Conservation (phyloP, 2,113 vertebrate species). For the Macquaria australasica region DNA sequence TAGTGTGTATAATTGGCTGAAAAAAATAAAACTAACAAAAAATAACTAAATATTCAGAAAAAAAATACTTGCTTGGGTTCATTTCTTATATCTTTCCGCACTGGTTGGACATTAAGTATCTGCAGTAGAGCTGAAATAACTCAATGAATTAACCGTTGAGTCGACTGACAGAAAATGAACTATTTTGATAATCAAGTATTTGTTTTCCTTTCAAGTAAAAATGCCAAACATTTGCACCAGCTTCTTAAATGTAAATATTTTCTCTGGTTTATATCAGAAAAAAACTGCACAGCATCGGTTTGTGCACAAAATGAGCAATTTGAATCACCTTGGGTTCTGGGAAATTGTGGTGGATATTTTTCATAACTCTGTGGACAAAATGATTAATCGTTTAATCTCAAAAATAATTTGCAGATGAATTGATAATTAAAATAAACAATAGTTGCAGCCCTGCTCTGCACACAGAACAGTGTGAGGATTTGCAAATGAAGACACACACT, state of each 20-base stretch:
- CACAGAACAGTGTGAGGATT: not conserved
- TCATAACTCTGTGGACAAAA: not conserved
- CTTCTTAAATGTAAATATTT: not conserved
- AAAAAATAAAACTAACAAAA: too few species aligned
- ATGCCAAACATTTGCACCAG: not conserved
- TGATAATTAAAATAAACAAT: not conserved
- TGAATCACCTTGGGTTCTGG: not conserved
- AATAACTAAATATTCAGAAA: not conserved
- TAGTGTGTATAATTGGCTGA: too few species aligned
- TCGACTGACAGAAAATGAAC: not conserved
- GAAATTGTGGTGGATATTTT: not conserved
- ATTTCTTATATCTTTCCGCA: not conserved
- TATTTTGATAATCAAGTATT: not conserved
- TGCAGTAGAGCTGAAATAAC: not conserved
- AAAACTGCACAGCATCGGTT: not conserved
- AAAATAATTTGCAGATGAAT: not conserved
- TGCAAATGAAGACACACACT: not conserved
- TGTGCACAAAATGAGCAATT: not conserved
- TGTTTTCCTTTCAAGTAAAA: not conserved
- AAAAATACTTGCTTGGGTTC: not conserved
- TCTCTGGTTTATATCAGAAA: not conserved
- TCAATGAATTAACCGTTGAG: not conserved
- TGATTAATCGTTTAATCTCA: not conserved
- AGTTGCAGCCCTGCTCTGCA: not conserved
- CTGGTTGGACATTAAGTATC: too few species aligned